Conservation (phyloP, 2,888 invertebrate species). For the Drosophila kambysellisi region DNA sequence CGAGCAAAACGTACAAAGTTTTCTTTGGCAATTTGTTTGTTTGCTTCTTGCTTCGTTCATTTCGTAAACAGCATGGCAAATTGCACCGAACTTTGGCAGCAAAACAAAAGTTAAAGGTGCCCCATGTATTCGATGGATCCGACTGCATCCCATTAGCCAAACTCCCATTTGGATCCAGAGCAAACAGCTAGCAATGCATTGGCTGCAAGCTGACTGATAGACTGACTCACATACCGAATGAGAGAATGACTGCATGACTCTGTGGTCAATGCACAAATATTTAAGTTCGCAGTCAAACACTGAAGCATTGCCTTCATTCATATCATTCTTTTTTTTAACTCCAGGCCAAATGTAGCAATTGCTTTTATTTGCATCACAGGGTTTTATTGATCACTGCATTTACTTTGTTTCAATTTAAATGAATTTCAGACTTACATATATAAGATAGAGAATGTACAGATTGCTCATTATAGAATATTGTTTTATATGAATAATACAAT, state of each 20-base stretch:
- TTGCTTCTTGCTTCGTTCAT: slow-evolving; percentile 67
- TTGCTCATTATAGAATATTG: neutral
- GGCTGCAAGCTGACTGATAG: slow-evolving; percentile 1
- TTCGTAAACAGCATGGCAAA: slow-evolving; percentile 74
- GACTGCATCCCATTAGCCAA: slow-evolving; percentile 10
- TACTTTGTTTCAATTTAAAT: neutral
- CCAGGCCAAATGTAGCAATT: neutral
- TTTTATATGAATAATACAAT: neutral
- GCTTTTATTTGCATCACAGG: neutral
- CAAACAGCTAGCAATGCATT: neutral
- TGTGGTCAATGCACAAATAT: slow-evolving; percentile 2
- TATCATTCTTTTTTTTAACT: neutral
- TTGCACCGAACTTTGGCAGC: slow-evolving; percentile 62
- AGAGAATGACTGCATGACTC: slow-evolving; percentile 1
- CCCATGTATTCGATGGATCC: slow-evolving; percentile 58
- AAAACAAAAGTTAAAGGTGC: slow-evolving; percentile 66
- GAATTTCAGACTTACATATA: neutral
- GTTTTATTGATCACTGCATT: slow-evolving; percentile 5
- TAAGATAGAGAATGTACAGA: neutral
- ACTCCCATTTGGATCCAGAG: neutral
- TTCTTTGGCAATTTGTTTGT: slow-evolving; percentile 73
- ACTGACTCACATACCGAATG: slow-evolving; percentile 1
- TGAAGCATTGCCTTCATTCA: neutral
- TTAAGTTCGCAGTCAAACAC: slow-evolving; percentile 1
- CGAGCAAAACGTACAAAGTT: slow-evolving; percentile 63